Evolutionary conservation across 2,888 invertebrate genomes (phyloP).

Genomic region (Drosophila kanekoi): DNA sequence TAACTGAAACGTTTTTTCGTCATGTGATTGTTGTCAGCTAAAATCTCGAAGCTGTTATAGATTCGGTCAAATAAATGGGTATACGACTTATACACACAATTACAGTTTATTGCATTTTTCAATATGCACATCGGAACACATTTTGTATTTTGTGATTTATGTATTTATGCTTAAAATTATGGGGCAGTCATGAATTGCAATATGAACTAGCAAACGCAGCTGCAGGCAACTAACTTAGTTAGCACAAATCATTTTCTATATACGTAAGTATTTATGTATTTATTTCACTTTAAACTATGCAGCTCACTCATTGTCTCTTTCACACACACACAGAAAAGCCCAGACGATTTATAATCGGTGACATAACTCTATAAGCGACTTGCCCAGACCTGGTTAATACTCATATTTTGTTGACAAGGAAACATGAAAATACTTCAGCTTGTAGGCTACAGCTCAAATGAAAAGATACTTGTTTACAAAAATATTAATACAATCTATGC

Average conservation of each 20-base stretch:
- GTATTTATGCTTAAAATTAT: constrained; percentile 29
- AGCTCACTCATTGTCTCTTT: constrained; percentile 50
- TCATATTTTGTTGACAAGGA: constrained; percentile 21
- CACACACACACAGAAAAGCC: constrained; percentile 12
- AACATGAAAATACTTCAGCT: constrained; percentile 21
- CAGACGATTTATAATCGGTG: constrained; percentile 41
- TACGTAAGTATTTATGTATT: constrained; percentile 16
- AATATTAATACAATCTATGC: constrained; percentile 55
- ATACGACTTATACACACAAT: constrained; percentile 16
- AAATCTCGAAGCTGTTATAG: neutral
- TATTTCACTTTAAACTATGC: constrained; percentile 45
- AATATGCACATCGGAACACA: constrained; percentile 29
- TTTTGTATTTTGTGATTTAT: constrained; percentile 11
- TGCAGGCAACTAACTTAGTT: constrained; percentile 43
- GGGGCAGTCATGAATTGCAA: constrained; percentile 37
- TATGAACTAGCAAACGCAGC: constrained; percentile 34
- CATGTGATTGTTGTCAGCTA: neutral
- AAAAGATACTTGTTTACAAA: constrained; percentile 61
- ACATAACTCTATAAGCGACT: constrained; percentile 32
- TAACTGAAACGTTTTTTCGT: no score
- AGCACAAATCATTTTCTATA: constrained; percentile 47
- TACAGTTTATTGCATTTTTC: constrained; percentile 34
- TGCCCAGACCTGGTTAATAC: constrained; percentile 40
- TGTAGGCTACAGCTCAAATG: constrained; percentile 27
- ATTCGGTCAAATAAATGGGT: neutral